Evolutionary conservation across 2,797 vertebrate genomes (phyloP).

Genomic region (Linurgus olivaceus): DNA sequence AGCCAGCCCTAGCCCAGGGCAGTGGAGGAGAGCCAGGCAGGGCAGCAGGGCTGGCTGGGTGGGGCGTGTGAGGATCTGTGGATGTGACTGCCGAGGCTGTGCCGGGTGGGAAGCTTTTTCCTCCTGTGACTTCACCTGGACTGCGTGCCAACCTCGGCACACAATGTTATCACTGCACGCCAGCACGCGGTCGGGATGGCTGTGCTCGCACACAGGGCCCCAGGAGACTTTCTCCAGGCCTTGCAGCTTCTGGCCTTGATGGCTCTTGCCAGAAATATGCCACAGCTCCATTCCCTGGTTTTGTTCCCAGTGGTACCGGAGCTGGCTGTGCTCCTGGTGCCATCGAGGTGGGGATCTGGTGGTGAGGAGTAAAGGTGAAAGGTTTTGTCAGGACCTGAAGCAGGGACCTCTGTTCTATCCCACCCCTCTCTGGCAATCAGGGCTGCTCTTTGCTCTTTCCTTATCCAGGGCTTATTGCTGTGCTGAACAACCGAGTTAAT

Average conservation of each 20-base stretch:
- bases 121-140: constrained; percentile 56
- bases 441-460: background rate
- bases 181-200: background rate
- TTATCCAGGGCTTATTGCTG: background rate
- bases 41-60: background rate
- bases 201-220: background rate
- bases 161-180: constrained; percentile 64
- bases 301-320: background rate
- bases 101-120: constrained; percentile 42
- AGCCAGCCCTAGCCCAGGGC: background rate
- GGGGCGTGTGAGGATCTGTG: background rate
- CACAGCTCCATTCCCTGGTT: background rate
- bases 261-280: background rate
- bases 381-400: background rate
- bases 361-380: background rate
- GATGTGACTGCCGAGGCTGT: background rate
- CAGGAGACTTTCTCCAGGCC: background rate
- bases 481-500: background rate
- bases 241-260: background rate
- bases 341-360: background rate
- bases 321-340: background rate
- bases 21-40: background rate
- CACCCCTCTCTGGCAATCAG: background rate
- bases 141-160: constrained; percentile 13
- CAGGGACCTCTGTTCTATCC: background rate